Conservation (phyloP, 2,888 invertebrate genomes). For the Vandiemenella viatica region DNA sequence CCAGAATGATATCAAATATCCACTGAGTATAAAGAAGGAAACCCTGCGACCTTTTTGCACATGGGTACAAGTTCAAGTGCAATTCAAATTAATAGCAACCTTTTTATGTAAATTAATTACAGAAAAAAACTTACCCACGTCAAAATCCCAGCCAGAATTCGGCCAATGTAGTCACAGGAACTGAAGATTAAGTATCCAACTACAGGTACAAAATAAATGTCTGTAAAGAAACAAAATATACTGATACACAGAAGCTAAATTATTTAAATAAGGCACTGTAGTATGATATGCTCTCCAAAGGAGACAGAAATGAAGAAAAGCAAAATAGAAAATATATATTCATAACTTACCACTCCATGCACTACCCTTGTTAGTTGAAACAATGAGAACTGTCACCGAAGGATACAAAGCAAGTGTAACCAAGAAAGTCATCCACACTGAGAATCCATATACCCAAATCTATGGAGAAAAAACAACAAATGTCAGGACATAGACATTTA, state of each 20-base stretch:
- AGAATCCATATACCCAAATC: slow-evolving; percentile 66
- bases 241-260: background rate
- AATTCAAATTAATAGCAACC: no score
- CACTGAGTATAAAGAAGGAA: no score
- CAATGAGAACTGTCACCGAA: slow-evolving; percentile 68
- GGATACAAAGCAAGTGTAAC: slow-evolving; percentile 77
- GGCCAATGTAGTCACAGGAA: slow-evolving; percentile 72
- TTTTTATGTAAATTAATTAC: no score
- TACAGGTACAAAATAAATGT: slow-evolving; percentile 79
- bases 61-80: no score
- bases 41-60: no score
- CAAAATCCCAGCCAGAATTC: slow-evolving; percentile 60
- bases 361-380: slow-evolving; percentile 54
- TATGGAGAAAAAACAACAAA: slow-evolving; percentile 25
- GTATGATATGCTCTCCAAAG: no score
- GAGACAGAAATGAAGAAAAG: no score
- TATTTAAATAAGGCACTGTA: no score
- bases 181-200: slow-evolving; percentile 84
- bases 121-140: slow-evolving; percentile 52
- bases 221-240: slow-evolving; percentile 37
- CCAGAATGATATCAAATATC: no score
- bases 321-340: slow-evolving; percentile 3
- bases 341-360: slow-evolving; percentile 60
- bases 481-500: no score
- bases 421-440: slow-evolving; percentile 62